Evolutionary conservation across 2,888 invertebrate genomes (phyloP).

Genomic region (Drosophila rellima): DNA sequence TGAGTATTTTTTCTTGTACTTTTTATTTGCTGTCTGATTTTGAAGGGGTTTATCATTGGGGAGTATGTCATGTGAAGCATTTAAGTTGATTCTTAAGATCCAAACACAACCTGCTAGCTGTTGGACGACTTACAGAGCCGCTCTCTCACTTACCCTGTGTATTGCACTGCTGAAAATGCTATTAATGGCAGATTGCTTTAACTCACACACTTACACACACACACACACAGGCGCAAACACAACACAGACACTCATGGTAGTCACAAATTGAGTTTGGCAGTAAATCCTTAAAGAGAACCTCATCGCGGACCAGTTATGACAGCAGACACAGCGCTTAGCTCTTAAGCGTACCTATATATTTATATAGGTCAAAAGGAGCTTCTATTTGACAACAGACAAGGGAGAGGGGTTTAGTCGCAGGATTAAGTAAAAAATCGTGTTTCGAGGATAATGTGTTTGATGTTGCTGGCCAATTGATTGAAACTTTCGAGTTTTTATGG

Average conservation of each 20-base stretch:
- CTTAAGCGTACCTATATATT: slow-evolving; percentile 9
- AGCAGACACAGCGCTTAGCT: slow-evolving; percentile 11
- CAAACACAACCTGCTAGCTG: slow-evolving; percentile 28
- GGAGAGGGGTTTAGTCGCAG: background rate
- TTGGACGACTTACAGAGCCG: slow-evolving; percentile 12
- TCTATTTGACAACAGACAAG: background rate
- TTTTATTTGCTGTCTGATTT: slow-evolving; percentile 13
- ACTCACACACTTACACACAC: slow-evolving; percentile 1
- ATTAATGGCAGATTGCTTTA: slow-evolving; percentile 61
- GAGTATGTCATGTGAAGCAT: slow-evolving; percentile 44
- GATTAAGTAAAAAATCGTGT: slow-evolving; percentile 69
- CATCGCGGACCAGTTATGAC: slow-evolving; percentile 56
- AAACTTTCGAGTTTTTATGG: slow-evolving; percentile 39
- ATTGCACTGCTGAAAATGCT: slow-evolving; percentile 28
- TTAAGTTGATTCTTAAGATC: slow-evolving; percentile 38
- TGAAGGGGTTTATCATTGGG: slow-evolving; percentile 27
- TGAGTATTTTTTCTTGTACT: background rate
- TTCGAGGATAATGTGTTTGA: slow-evolving; percentile 37
- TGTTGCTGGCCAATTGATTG: slow-evolving; percentile 39
- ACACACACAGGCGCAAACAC: slow-evolving; percentile 1
- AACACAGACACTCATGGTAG: slow-evolving; percentile 8
- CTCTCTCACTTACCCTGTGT: background rate
- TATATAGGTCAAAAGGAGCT: slow-evolving; percentile 31
- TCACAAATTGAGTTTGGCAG: slow-evolving; percentile 43
- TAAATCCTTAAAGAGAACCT: slow-evolving; percentile 42